Conservation (phyloP, 2,797 vertebrate species). For the Malurus leucopterus region DNA sequence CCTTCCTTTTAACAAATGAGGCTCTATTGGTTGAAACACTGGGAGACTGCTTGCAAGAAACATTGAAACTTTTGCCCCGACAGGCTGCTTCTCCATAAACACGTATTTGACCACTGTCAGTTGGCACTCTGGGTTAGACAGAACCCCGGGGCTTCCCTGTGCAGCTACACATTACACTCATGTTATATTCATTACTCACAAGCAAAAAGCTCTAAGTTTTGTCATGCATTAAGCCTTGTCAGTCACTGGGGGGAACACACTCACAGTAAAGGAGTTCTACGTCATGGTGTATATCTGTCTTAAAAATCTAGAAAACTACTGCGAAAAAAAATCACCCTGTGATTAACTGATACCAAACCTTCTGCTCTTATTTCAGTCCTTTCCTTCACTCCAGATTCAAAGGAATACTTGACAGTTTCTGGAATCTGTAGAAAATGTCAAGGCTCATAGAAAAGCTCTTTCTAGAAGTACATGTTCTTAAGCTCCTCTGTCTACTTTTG, state of each 20-base stretch:
- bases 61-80: not conserved
- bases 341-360: not conserved
- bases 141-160: not conserved
- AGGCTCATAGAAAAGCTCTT: not conserved
- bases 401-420: not conserved
- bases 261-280: not conserved
- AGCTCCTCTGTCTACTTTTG: not conserved
- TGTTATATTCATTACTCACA: not conserved
- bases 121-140: not conserved
- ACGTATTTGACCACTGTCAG: not conserved
- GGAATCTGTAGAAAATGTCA: not conserved
- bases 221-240: not conserved
- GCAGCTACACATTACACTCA: not conserved
- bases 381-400: not conserved
- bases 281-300: not conserved
- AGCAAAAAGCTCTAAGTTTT: not conserved
- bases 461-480: not conserved
- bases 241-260: rapidly evolving
- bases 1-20: not conserved
- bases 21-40: not conserved
- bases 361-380: not conserved
- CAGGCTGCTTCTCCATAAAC: not conserved
- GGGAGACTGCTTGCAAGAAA: not conserved
- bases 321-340: not conserved
- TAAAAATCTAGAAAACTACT: not conserved